Evolutionary conservation across 2,797 vertebrate genomes (phyloP), one percentile per base, ranked within the genome.

Genomic region (Urophycis tenuis): DNA sequence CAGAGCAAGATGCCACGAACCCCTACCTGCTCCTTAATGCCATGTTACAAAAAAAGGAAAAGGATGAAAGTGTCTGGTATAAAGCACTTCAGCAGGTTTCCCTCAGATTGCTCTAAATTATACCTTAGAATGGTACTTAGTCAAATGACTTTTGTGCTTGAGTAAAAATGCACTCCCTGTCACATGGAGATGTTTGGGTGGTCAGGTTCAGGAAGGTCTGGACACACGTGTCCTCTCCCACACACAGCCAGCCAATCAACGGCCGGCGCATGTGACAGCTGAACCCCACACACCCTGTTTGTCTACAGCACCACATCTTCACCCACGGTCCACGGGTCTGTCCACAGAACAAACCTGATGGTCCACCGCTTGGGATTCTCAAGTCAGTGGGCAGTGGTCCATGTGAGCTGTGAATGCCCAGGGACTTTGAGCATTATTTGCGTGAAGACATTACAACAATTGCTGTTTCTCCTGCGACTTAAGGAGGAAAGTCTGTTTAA

Each of bases 401-500:
- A 41, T 12, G 2, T 41, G 17, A 41, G 39, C 39, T 41, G 39
- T 41, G 2, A 41, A 17, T 41, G 39, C 39, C 39, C 39, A 41
- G 11, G 14, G 12, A 14, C 39, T 41, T 41, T 41, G 39, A 41
- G 17, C 39, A 41, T 12, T 41, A 41, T 41, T 41, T 41, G 14
- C 4, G 19, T 29, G 10, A 29, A 29, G 9, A 29, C 60, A 64
- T 29, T 64, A 29, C 25, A 64, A 29, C 25, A 64, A 5, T 49
- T 49, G 45, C 9, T 49, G 45, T n/a, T 25, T 10, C 1, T 64
- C n/a, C n/a, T 25, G 1, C 7, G 30, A 25, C 30, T 67, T 67
- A 9, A 2, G 64, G 22, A 64, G 5, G 19, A 22, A n/a, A 6
- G 6, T n/a, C n/a, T 79, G 73, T 81, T 76, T 70, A 84, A 85